A percentile compares a stretch with the other conserved stretches of the same genome.
phyloP scores from a whole-genome alignment of 2,888 invertebrate species.

The Dicranocentrus wangi region DNA sequence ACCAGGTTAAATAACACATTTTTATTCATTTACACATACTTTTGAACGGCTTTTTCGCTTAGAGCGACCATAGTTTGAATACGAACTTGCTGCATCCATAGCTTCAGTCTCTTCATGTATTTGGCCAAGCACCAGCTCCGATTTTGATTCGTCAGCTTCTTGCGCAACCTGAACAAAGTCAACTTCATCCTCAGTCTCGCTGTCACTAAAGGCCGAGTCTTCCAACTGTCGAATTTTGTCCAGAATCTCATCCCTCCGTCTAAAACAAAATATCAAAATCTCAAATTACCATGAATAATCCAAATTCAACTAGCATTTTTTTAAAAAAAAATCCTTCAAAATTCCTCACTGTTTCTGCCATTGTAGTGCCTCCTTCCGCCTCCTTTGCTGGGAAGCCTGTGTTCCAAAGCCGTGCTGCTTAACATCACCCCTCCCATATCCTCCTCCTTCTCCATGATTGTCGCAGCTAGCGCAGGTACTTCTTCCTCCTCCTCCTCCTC shows the following conservation, averaged over 20 bases:
- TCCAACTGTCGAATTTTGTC: constrained; percentile 78
- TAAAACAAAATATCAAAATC: constrained; percentile 74
- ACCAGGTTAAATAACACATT: no score
- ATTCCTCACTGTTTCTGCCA: constrained; percentile 70
- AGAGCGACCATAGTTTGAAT: not conserved
- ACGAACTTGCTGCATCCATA: constrained; percentile 41
- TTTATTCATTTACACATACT: not conserved
- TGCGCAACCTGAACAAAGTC: constrained; percentile 71
- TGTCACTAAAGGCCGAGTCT: constrained; percentile 73
- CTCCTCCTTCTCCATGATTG: not conserved
- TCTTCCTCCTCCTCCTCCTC: not conserved
- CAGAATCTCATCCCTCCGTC: constrained; percentile 76
- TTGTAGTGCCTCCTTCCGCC: constrained; percentile 64
- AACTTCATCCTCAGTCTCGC: constrained; percentile 75
- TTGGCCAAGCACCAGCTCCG: constrained; percentile 9
- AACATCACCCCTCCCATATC: constrained; percentile 5
- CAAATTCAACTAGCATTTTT: constrained; percentile 27
- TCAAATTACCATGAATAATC: constrained; percentile 2
- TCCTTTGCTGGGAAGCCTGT: constrained; percentile 61
- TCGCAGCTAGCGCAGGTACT: not conserved
- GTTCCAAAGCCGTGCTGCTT: constrained; percentile 57
- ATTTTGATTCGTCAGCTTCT: not conserved
- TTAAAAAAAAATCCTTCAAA: no score
- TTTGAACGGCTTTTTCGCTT: not conserved
- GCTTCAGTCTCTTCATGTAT: constrained; percentile 64